phyloP scores from a whole-genome alignment of 37 sponge, comb jelly and placozoan species.

The Aplysina aerophoba region DNA sequence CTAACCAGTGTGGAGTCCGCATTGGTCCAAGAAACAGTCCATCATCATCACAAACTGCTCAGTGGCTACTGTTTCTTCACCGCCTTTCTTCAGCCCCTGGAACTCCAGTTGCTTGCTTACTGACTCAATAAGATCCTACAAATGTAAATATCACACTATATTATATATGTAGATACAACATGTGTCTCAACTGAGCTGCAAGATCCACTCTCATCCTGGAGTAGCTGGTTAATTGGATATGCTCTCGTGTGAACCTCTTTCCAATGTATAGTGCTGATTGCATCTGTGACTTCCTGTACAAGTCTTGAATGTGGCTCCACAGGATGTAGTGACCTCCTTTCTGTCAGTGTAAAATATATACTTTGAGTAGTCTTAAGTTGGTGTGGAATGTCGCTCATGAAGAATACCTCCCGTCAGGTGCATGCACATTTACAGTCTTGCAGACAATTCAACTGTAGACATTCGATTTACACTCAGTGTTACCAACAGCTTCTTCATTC shows the following conservation, averaged over 20 bases:
- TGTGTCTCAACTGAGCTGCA: neutral
- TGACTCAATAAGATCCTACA: slow-evolving; percentile 12
- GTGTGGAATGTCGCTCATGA: slow-evolving; percentile 35
- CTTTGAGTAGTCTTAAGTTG: slow-evolving; percentile 31
- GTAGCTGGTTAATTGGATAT: neutral
- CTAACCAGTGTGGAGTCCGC: neutral
- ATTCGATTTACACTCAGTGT: too few species aligned
- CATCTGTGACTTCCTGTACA: neutral
- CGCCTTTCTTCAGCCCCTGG: neutral
- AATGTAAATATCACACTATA: neutral
- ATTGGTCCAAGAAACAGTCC: slow-evolving; percentile 13
- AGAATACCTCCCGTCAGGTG: neutral
- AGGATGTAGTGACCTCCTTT: neutral
- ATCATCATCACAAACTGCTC: slow-evolving; percentile 8
- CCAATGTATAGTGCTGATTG: slow-evolving; percentile 21
- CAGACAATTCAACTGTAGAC: slow-evolving; percentile 15
- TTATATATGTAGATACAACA: neutral
- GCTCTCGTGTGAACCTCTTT: slow-evolving; percentile 17
- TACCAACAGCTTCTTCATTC: too few species aligned
- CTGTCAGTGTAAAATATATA: neutral
- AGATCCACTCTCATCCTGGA: slow-evolving; percentile 14
- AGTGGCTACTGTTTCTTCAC: neutral
- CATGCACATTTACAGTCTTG: slow-evolving; percentile 12
- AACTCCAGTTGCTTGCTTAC: neutral
- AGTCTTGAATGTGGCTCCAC: neutral